Percentiles rank a stretch among this genome's conserved stretches.
These are phyloP conservation scores for Nebria salina DNA, from an alignment of 2,888 invertebrate genomes.

Conservation along the genomic window DNA sequence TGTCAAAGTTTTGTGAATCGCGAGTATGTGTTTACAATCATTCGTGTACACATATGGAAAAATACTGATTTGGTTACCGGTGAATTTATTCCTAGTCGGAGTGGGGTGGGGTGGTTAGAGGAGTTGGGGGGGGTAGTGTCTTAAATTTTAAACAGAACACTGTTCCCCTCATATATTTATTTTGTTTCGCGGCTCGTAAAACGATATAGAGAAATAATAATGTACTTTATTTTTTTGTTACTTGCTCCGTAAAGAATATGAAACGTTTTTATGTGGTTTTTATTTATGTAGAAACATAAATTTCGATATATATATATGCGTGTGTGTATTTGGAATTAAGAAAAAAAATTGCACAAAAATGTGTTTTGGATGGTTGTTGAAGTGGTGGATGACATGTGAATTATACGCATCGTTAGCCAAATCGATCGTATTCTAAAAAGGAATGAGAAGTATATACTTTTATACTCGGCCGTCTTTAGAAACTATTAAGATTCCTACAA, in stretches of 20 bases:
- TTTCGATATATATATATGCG: not conserved
- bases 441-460: not conserved
- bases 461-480: not conserved
- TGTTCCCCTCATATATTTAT: not conserved
- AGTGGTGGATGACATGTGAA: slow-evolving; percentile 44
- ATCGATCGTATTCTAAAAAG: slow-evolving; percentile 28
- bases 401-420: slow-evolving; percentile 44
- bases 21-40: not conserved
- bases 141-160: not conserved
- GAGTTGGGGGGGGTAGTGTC: not conserved
- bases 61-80: not conserved
- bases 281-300: not conserved
- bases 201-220: slow-evolving; percentile 1
- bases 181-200: slow-evolving; percentile 1
- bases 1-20: not conserved
- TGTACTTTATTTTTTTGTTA: not conserved
- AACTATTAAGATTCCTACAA: not conserved
- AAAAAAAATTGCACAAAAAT: not conserved
- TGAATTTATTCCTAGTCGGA: not conserved
- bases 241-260: not conserved
- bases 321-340: too few relatives aligned
- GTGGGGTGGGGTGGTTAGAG: not conserved
- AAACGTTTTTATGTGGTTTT: not conserved
- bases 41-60: not conserved
- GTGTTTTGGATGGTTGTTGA: slow-evolving; percentile 28